phyloP scores from a whole-genome alignment of 2,113 vertebrate genomes.

The Mirza zaza region DNA sequence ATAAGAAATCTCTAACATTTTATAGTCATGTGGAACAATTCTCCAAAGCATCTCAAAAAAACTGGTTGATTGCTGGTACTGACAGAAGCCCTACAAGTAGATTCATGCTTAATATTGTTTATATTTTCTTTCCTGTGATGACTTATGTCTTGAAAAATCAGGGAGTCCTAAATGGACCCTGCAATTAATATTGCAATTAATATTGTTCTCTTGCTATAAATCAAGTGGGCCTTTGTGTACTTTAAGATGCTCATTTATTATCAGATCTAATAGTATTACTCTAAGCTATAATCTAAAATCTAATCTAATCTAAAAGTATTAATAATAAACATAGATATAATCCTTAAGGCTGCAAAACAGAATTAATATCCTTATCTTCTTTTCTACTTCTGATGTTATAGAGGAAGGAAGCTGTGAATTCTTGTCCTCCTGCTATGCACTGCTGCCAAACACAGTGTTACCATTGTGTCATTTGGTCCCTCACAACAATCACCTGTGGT shows the following conservation, averaged over 20 bases:
- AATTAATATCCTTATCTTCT: background rate
- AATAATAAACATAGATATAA: background rate
- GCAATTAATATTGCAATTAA: background rate
- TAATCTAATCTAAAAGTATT: too few species aligned
- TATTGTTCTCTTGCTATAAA: background rate
- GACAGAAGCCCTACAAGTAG: background rate
- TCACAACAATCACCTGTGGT: too few species aligned
- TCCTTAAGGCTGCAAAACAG: background rate
- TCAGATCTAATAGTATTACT: constrained; percentile 23
- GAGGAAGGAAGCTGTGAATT: background rate
- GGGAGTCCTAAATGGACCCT: background rate
- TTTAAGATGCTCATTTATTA: background rate
- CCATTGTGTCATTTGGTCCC: background rate
- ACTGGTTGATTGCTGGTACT: background rate
- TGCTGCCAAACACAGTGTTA: background rate
- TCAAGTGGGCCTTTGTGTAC: background rate
- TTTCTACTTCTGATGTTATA: background rate
- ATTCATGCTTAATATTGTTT: background rate
- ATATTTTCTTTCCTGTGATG: background rate
- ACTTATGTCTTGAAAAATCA: background rate
- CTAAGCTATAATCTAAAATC: too few species aligned
- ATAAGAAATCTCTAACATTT: background rate
- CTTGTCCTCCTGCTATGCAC: rapidly evolving
- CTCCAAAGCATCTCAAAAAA: background rate
- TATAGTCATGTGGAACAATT: background rate